Base-by-base conservation (phyloP, 2,113 vertebrate genomes). In the Sprattus sprattus region DNA sequence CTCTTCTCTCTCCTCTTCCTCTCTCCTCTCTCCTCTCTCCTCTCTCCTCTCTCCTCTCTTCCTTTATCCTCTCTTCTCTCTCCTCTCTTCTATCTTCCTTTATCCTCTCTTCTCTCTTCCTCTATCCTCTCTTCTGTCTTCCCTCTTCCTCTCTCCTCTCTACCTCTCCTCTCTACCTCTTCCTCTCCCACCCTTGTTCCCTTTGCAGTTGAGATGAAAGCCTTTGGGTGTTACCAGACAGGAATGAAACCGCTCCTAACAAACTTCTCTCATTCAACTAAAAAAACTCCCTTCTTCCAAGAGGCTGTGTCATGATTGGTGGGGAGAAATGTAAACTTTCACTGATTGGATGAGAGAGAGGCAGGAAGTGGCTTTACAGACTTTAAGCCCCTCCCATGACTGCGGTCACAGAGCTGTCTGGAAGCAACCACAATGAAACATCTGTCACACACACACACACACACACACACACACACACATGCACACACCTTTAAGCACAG, bases 91-190 rank as follows among this genome's bases (percentile, higher is more conserved):
- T 87, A 84, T 78, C 49, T 8, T 45, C 45, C 52, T 80, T 8
- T 81, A 46, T 83, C 49, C 54, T 47, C 28, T 28, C 52, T 39
- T 2, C 39, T 39, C 39, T 39, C 39, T 39, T 39, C 39, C 89
- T 89, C 88, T 88, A 87, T 88, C 87, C 85, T 85, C 86, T 86
- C 84, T 57, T n/a, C 45, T 15, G 0, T 3, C 25, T 4, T 25
- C 0, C 3, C n/a, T 11, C 20, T 13, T 10, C 57, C 57, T 54
- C 81, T 20, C 57, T n/a, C 46, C 2, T 39, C 39, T 83, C 47
- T 82, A 81, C 64, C 82, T 86, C 25, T n/a, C 80, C 22, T 86
- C 47, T 83, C 71, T 7, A 13, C 11, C 47, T 75, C 46, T 22
- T 32, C 67, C 39, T 82, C 44, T 86, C 47, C 25, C 22, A 52